Evolutionary conservation across 92 coral and sea anemone species (phyloP), one percentile per base, ranked within the genome.

Genomic region (Zoanthus sociatus): DNA sequence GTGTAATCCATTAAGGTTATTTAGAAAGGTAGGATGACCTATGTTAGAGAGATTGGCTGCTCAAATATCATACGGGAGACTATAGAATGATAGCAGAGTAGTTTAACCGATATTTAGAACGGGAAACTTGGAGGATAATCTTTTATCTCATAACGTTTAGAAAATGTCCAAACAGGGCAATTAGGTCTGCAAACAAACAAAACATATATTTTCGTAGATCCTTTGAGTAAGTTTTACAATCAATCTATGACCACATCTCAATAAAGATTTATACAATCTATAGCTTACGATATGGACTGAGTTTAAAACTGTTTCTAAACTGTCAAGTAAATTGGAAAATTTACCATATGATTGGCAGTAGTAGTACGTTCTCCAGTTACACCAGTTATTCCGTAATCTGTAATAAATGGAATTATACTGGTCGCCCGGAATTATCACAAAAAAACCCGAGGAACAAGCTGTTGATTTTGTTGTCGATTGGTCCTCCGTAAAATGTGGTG

Each of bases 281-380:
- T 26, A 26, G 26, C 26, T 26, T 26, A 37, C 42, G 42, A 37
- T 37, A 37, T 37, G 42, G 42, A 37, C 3, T 26, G 69, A 14
- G n/a, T n/a, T 7, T 15, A 63, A 15, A 2, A 63, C 8, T 63
- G 4, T 7, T n/a, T 7, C n/a, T 14, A 8, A 11, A 15, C 6
- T 20, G 5, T 64, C 8, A 8, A 13, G 45, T 31, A 70, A 26
- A 5, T 64, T 64, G 70, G 70, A 64, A 64, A 64, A 2, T 20
- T 70, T 70, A 70, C 74, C 74, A 16, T 70, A 70, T 13, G 74
- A 70, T 16, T 70, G 74, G 74, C 74, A 70, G 44, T 70, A 70
- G 21, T 31, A 70, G 46, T 70, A 11, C 0, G 15, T 8, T 16
- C 4, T 31, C 70, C 30, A 17, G 30, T 64, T 64, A 64, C 70